Conservation (phyloP, 1,140 invertebrate genomes). For the Drosophila equinoxialis region DNA sequence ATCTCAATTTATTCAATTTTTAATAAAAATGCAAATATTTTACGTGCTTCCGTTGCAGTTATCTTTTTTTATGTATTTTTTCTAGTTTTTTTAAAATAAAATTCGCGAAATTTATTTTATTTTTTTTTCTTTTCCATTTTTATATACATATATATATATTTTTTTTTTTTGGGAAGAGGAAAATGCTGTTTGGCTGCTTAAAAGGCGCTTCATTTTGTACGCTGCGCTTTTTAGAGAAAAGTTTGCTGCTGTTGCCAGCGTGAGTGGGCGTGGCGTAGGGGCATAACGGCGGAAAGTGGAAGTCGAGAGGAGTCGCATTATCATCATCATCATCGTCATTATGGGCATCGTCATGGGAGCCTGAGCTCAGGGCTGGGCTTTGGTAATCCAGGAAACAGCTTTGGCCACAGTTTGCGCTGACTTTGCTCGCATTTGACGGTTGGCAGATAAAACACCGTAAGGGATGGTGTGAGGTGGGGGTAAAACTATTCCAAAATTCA, state of each 20-base stretch:
- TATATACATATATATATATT: neutral
- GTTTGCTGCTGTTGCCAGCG: neutral
- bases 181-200: constrained; percentile 47
- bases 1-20: constrained; percentile 69
- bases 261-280: constrained; percentile 14
- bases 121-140: neutral
- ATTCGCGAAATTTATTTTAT: constrained; percentile 40
- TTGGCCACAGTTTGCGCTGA: constrained; percentile 67
- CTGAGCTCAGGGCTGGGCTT: constrained; percentile 24
- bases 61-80: constrained; percentile 28
- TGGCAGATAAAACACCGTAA: constrained; percentile 9
- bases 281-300: constrained; percentile 6
- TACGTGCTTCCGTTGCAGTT: constrained; percentile 33
- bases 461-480: constrained; percentile 1
- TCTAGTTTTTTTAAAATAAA: constrained; percentile 27
- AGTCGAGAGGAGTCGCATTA: constrained; percentile 43
- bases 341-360: constrained; percentile 17
- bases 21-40: constrained; percentile 77
- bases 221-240: constrained; percentile 42
- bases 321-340: constrained; percentile 45
- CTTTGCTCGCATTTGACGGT: constrained; percentile 49
- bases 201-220: constrained; percentile 59
- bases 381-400: constrained; percentile 64
- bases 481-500: constrained; percentile 54
- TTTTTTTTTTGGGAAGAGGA: neutral